phyloP scores from a whole-genome alignment of 1,140 invertebrate genomes.

The Drosophila willistoni region DNA sequence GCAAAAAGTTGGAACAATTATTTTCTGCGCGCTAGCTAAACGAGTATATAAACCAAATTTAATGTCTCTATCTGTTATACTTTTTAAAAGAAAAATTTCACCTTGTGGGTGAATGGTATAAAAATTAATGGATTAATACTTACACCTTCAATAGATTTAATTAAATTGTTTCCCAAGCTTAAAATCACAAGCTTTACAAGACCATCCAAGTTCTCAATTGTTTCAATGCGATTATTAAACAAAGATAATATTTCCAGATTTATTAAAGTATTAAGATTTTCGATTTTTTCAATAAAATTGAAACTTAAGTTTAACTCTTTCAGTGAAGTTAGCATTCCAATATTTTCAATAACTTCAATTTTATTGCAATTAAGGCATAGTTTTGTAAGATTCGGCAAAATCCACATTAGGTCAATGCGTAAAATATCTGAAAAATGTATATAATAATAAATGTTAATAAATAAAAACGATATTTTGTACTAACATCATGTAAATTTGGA shows the following conservation, averaged over 20 bases:
- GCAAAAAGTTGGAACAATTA: too few species aligned
- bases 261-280: constrained; percentile 89
- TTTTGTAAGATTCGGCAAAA: constrained; percentile 90
- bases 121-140: not conserved
- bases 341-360: constrained; percentile 95
- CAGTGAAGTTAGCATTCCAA: constrained; percentile 90
- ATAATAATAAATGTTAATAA: too few species aligned
- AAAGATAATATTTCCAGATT: constrained; percentile 90
- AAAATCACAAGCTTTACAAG: constrained; percentile 90
- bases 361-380: constrained; percentile 94
- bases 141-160: constrained; percentile 89
- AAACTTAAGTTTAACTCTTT: constrained; percentile 92
- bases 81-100: too few species aligned
- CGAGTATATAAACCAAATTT: too few species aligned
- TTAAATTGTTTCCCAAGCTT: constrained; percentile 91
- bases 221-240: constrained; percentile 91
- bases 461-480: too few species aligned
- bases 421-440: constrained; percentile 90
- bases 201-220: constrained; percentile 89
- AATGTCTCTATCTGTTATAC: too few species aligned
- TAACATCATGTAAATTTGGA: too few species aligned
- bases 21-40: too few species aligned
- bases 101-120: too few species aligned
- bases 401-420: constrained; percentile 94
- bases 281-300: constrained; percentile 92